Conservation (phyloP, 2,888 invertebrate species). For the Agriopis marginaria region DNA sequence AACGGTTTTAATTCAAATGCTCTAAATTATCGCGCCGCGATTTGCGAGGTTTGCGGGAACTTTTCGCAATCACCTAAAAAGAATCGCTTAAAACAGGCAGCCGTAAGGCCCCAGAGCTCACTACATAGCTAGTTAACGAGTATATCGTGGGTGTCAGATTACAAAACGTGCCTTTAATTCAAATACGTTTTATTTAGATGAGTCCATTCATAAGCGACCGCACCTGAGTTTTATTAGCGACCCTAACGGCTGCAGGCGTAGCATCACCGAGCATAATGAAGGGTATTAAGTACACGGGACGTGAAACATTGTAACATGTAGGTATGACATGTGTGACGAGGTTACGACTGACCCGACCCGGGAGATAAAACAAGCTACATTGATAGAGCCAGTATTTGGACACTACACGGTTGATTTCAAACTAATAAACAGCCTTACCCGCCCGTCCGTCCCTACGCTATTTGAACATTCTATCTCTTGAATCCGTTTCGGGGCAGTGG, state of each 20-base stretch:
- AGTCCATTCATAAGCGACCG: neutral
- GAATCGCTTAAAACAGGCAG: no score
- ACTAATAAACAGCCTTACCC: neutral
- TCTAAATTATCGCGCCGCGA: no score
- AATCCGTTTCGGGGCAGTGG: no score
- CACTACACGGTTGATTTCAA: neutral
- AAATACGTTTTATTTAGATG: neutral
- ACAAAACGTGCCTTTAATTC: neutral
- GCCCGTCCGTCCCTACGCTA: no score
- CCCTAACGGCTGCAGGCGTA: neutral
- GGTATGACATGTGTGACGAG: neutral
- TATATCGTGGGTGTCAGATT: neutral
- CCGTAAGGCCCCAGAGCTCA: no score
- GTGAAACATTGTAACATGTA: neutral
- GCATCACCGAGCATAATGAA: constrained; percentile 1
- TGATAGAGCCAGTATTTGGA: neutral
- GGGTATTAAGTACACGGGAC: neutral
- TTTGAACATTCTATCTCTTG: no score
- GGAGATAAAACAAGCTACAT: neutral
- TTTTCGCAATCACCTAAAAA: no score
- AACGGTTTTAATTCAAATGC: no score
- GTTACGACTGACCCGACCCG: constrained; percentile 2
- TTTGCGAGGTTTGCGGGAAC: no score
- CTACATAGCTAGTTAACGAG: neutral
- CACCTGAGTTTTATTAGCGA: constrained; percentile 2